Evolutionary conservation across 2,113 vertebrate genomes (phyloP), one percentile per base, ranked within the genome.

Genomic region (Saguinus imperator): DNA sequence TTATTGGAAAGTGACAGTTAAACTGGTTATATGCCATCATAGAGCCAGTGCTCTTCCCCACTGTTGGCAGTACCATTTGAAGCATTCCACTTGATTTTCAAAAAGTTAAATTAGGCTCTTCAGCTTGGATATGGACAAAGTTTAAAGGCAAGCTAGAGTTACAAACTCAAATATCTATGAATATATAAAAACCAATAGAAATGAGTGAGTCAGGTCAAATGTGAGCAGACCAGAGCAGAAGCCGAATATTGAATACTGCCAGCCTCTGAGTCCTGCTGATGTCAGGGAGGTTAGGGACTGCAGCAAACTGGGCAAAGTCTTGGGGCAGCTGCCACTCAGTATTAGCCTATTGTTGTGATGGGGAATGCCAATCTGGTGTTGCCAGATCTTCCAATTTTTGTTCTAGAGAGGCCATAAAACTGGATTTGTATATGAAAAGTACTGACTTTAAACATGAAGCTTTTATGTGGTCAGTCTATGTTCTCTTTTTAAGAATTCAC

Each of bases 401-500:
- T 92, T 45, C 43, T 29, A 84, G 57, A 77, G 13, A 70, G 2
- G 9, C 11, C 3, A 76, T 37, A 64, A 94, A 45, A 57, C 25
- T 50, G 21, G 18, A 55, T 70, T 76, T 95, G 87, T 20, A 70
- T 23, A 52, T 77, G 16, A 89, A 88, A 95, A 82, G 25, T 70
- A 70, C 7, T 45, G 23, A 87, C 58, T 79, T 73, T 16, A 86
- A 93, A 45, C 35, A 87, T 73, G 40, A 88, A 96, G 52, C 2
- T 13, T 77, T 50, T 37, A 72, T 48, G 6, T 27, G 8, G 6
- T 70, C n/a, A 70, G 18, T 89, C 73, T 84, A 43, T 84, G 12
- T 20, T 87, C 16, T 80, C 3, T 76, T 10, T 29, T 77, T 50
- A 55, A 94, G 86, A 94, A 92, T 77, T 97, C 40, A 23, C 32